Evolutionary conservation across 2,888 invertebrate species (phyloP).

Genomic region (Druceiella hillmani): DNA sequence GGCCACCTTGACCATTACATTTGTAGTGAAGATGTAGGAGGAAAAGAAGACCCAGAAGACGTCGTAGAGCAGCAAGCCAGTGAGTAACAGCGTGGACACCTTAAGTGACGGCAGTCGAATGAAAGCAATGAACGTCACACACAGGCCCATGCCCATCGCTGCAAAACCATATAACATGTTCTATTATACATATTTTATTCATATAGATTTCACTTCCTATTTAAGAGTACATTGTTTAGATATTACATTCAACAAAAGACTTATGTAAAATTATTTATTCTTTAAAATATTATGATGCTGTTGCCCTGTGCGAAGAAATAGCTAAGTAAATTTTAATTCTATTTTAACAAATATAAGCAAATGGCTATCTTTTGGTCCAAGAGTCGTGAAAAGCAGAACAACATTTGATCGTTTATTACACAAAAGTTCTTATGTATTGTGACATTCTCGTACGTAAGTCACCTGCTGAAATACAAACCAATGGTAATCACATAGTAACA

Average conservation of each 20-base stretch:
- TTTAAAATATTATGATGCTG: background rate
- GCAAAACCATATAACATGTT: slow-evolving; percentile 27
- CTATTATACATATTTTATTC: too few species aligned
- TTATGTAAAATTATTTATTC: slow-evolving; percentile 5
- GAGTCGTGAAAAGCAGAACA: too few species aligned
- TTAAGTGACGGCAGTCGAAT: slow-evolving; percentile 94
- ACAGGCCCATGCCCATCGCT: slow-evolving; percentile 98
- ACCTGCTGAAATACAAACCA: too few species aligned
- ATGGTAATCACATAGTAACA: too few species aligned
- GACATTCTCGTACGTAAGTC: too few species aligned
- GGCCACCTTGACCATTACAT: slow-evolving; percentile 94
- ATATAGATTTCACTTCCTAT: too few species aligned
- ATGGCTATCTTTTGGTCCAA: too few species aligned
- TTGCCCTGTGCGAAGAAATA: too few species aligned
- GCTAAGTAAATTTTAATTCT: too few species aligned
- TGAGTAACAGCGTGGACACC: slow-evolving; percentile 83
- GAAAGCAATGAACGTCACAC: slow-evolving; percentile 96
- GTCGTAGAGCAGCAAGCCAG: slow-evolving; percentile 91
- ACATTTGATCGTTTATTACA: too few species aligned
- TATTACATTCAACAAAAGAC: background rate
- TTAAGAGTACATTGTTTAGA: slow-evolving; percentile 1
- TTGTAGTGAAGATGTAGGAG: slow-evolving; percentile 96
- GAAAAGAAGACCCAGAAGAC: slow-evolving; percentile 99
- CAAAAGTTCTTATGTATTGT: too few species aligned
- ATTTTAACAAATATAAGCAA: too few species aligned